Base-by-base conservation (phyloP, 1,140 invertebrate species). In the Cephus cinctus region DNA sequence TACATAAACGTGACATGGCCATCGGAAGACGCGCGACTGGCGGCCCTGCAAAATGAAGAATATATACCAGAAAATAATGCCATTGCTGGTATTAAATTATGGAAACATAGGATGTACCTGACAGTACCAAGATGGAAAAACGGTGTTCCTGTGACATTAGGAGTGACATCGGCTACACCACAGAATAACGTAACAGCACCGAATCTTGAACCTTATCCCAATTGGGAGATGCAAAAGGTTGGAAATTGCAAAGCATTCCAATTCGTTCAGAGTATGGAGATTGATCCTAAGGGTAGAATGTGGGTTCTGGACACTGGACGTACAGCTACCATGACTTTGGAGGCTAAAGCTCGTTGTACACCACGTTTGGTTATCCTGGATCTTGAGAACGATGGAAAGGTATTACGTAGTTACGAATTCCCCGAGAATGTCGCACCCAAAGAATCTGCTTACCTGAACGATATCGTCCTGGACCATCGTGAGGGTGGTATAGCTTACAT, bases 291-390 rank as follows among this genome's bases (percentile, higher is more conserved):
- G 16, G 86, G 84, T 2, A 69, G 84, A 1, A 83, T 89, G 82
- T 89, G 86, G 86, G 79, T 87, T 1, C 57, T 87, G 30, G 87
- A 89, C 56, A 81, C 82, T 11, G 85, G 85, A 0, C 72, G 82
- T 5, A 73, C 82, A 0, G 75, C 71, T 1, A 79, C 79, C 8
- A 54, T 81, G 34, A 78, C 70, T 0, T 34, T 61, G 8, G 59
- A 80, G 0, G 59, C 69, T 1, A 76, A 74, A 22, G 65, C 69
- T 11, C 63, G 61, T 16, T 89, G 86, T 57, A 81, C 81, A 2
- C 81, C 86, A 0, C 82, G 85, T 43, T 58, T 89, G 6, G 79
- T 87, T 0, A 75, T 88, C n/a, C 77, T 87, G 20, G 82, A 88
- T 58, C 67, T 87, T 2, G 84, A 86, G 41, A 74, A 79, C 4